Evolutionary conservation across 2,113 vertebrate species (phyloP), one percentile per base, ranked within the genome.

Genomic region (Indicator maculatus): DNA sequence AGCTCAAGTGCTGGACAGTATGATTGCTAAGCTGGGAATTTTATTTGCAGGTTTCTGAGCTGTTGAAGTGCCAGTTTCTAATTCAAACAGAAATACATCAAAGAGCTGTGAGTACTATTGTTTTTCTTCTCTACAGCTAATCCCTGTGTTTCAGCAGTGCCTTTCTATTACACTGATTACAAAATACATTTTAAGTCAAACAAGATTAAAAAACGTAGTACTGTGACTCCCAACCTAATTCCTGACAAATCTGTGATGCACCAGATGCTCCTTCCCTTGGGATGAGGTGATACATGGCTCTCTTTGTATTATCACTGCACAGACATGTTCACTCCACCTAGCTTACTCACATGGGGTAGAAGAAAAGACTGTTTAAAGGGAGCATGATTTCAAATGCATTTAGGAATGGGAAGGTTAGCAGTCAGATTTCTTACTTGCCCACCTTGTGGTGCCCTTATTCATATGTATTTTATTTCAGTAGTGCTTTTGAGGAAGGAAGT

Each of bases 101-200:
- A 86, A 96, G 78, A 24, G 0, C 55, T 3, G 2, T 58, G 55
- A 39, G 21, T 39, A 31, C 58, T 69, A 74, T 64, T 91, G 72
- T 90, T 90, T 91, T 83, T 90, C 44, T 86, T 91, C 76, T 90
- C 64, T 60, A 55, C 61, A 81, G 69, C 72, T 93, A 93, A 95
- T 93, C 89, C 69, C 38, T 9, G 24, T 71, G 76, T 86, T 73
- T 95, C 82, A 20, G 72, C 0, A 0, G 53, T 90, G 61, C 69
- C 78, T 91, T 96, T 86, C 89, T 90, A 75, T 95, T 90, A 75
- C 69, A 72, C 63, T 93, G 86, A 92, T 96, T 96, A 84, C 83
- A 93, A 96, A 95, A 95, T 65, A 90, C 19, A 88, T 93, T 95
- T 91, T 95, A 90, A 95, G 69, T 95, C 88, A 95, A 95, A 95